Base-by-base conservation (phyloP, 1,140 invertebrate genomes). In the Diplogasteroides magnus region DNA sequence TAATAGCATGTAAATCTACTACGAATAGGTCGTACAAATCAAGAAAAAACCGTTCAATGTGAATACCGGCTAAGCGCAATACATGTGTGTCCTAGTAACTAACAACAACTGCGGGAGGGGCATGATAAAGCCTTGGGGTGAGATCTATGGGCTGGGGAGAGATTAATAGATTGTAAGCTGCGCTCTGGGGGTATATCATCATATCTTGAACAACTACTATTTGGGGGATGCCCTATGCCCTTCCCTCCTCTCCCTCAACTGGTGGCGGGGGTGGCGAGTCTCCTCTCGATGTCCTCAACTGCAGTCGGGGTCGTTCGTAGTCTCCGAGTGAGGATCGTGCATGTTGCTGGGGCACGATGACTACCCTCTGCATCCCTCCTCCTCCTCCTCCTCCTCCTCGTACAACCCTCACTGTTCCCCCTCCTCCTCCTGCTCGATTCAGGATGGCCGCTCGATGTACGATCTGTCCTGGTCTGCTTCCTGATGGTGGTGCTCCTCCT, bases 261-360 rank as follows among this genome's bases (percentile, higher is more conserved):
- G n/a, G n/a, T n/a, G n/a, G n/a, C n/a, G n/a, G n/a, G n/a, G n/a
- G n/a, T n/a, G n/a, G n/a, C n/a, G n/a, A n/a, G 19, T 48, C 37
- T 48, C 37, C 37, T 48, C 37, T 48, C 6, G 6, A 11, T 48
- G 37, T 65, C 3, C 67, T 48, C 27, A 68, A 68, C 14, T 27
- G 63, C 6, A 68, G 3, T 28, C 67, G n/a, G 2, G 67, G 67
- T 29, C 67, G 67, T 2, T 67, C 63, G 62, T 68, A 68, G n/a
- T 68, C 67, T 48, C 67, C 67, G 15, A 68, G 62, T 19, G 67
- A 65, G 15, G 67, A 57, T 37, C 60, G 63, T n/a, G n/a, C n/a
- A n/a, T n/a, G n/a, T n/a, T n/a, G n/a, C n/a, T n/a, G n/a, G n/a
- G n/a, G n/a, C n/a, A n/a, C n/a, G n/a, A 15, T 15, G 64, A 48